Base-by-base conservation (phyloP, 2,888 invertebrate genomes). In the Noctuana brunneofusca region DNA sequence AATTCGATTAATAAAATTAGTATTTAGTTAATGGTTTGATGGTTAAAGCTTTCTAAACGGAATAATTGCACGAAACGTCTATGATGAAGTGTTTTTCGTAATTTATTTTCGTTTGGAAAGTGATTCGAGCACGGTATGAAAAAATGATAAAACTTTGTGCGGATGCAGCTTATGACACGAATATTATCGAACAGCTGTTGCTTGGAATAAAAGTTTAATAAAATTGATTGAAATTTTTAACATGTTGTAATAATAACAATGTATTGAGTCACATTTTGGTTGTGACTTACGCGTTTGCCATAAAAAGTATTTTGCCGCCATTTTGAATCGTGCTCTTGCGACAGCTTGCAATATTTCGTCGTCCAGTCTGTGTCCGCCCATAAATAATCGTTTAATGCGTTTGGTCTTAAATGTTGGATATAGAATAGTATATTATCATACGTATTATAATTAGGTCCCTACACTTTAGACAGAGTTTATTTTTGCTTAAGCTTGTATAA, bases 401-500 rank as follows among this genome's bases (percentile, higher is more conserved):
- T 70, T 78, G 71, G 76, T 81, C 75, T 75, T 69, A 64, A 69
- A 71, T 67, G 70, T 71, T 69, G 75, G 71, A 67, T 70, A 71
- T 76, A 75, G 73, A 62, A 67, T 72, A 73, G 68, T 63, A 64
- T 64, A 67, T n/a, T n/a, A n/a, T n/a, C n/a, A n/a, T 66, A 65
- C 58, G 62, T 68, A 70, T 64, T 65, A 59, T 52, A 53, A 41
- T 76, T 81, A 84, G 75, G 73, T 79, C 79, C 78, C 77, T 81
- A 81, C 78, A 71, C 71, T 75, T 52, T 71, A 79, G 81, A 84
- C 55, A 89, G 87, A 89, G 81, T 84, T 89, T 89, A 89, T 89
- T 89, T 89, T 89, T 90, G 90, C 90, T 89, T 89, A 86, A 84
- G 89, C 90, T 88, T 87, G 72, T 86, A 89, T 84, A 81, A 81